These are phyloP conservation scores for Balearica regulorum DNA, from an alignment of 2,797 vertebrate species.

Conservation along the genomic window DNA sequence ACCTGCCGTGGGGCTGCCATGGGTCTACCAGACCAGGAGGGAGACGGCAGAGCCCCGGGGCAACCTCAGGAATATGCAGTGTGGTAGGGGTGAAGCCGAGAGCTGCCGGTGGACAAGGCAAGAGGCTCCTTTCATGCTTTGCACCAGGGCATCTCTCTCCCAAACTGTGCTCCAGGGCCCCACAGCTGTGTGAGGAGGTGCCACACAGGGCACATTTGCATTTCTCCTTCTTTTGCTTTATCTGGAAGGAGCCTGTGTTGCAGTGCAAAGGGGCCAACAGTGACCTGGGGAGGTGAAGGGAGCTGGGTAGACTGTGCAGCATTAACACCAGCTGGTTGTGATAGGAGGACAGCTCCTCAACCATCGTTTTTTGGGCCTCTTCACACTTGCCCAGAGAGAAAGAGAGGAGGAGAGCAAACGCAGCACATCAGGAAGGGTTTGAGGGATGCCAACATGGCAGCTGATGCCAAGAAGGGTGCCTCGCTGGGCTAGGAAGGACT, in stretches of 20 bases:
- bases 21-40: background rate
- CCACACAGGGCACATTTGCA: background rate
- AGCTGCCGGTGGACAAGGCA: background rate
- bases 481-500: background rate
- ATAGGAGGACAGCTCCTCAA: background rate
- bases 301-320: background rate
- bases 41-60: background rate
- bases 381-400: background rate
- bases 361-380: background rate
- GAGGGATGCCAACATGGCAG: background rate
- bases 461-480: background rate
- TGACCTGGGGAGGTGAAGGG: background rate
- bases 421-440: background rate
- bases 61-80: background rate
- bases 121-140: background rate
- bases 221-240: background rate
- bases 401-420: background rate
- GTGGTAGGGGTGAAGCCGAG: background rate
- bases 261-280: background rate
- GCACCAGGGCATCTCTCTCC: background rate
- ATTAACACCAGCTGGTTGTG: background rate
- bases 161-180: background rate
- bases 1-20: accelerated
- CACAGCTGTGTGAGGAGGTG: background rate
- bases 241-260: background rate